Conservation (phyloP, 1,140 invertebrate genomes). For the Drosophila repleta region DNA sequence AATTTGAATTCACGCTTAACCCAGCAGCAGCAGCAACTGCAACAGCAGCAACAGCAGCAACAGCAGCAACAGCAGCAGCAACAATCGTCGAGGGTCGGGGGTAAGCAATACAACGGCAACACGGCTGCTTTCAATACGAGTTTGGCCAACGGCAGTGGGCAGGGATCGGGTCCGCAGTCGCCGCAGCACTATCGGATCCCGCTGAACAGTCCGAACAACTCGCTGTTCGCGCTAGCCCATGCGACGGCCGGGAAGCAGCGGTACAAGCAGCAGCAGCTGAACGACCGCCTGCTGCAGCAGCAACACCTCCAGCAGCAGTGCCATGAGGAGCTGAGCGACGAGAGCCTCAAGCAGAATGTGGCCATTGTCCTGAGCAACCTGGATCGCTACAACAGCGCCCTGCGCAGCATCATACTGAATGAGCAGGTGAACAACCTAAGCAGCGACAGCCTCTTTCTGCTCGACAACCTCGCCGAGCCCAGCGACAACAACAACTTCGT, state of each 20-base stretch:
- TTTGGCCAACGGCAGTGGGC: conserved; percentile 38
- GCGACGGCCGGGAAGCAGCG: conserved; percentile 60
- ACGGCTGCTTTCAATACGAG: conserved; percentile 56
- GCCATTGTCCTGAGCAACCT: conserved; percentile 83
- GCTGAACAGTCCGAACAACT: conserved; percentile 76
- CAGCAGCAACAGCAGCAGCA: conserved; percentile 50
- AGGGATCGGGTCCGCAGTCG: conserved; percentile 69
- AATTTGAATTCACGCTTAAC: conserved; percentile 52
- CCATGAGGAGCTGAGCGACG: conserved; percentile 79
- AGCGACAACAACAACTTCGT: conserved; percentile 62
- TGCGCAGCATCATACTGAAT: conserved; percentile 82
- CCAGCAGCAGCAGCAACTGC: conserved; percentile 43
- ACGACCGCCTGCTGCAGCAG: conserved; percentile 79
- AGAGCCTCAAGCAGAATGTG: conserved; percentile 83
- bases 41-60: conserved; percentile 55
- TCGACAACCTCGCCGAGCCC: conserved; percentile 7
- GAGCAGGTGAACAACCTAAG: conserved; percentile 73
- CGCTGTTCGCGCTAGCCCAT: conserved; percentile 55
- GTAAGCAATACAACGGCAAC: conserved; percentile 67
- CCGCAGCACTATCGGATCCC: conserved; percentile 70
- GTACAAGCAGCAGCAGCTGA: conserved; percentile 78
- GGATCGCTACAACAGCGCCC: conserved; percentile 79
- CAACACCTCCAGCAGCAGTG: conserved; percentile 63
- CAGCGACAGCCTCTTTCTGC: conserved; percentile 54
- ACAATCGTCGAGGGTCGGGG: conserved; percentile 54